Evolutionary conservation across 2,888 invertebrate species (phyloP), one percentile per base, ranked within the genome.

Genomic region (Tipula lateralis): DNA sequence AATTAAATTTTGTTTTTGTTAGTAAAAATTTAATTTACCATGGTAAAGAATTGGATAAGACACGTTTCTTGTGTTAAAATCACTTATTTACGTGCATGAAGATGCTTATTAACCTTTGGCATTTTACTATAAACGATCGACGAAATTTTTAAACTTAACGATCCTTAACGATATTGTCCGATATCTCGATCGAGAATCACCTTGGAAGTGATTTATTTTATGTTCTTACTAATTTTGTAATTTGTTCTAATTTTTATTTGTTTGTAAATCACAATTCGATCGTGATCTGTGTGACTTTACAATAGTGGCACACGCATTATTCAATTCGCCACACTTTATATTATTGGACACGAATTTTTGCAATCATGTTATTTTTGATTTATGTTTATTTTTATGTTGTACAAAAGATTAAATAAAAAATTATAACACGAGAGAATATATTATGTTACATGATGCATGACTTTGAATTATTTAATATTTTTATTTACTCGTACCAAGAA

Each of bases 381-480:
- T 66, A 66, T 66, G 66, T 66, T 66, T 50, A 50, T 50, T 50
- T 50, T 50, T 66, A 66, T 66, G 66, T 66, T 66, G 66, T 24
- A 66, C 66, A 66, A 66, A 66, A 19, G 66, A 24, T 66, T 24
- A 66, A 66, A 66, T 9, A 24, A 39, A 39, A 7, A 66, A 66
- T 66, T 24, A 66, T 66, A 66, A 66, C 66, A 66, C 24, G 66
- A 66, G 24, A 66, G 66, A 24, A 66, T 66, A 44, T 44, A 66
- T 66, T 66, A 24, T 66, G 66, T 66, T 66, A 66, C 66, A 24
- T 66, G 66, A 24, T 66, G 66, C 66, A 66, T 66, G 66, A 66
- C 66, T 66, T 66, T 66, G 66, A 66, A 66, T 66, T 66, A 66
- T 66, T 66, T 66, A 24, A 24, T 24, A 44, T 44, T 32, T 32